Evolutionary conservation across 1,140 invertebrate genomes (phyloP).

Genomic region (Drosophila tropicalis): DNA sequence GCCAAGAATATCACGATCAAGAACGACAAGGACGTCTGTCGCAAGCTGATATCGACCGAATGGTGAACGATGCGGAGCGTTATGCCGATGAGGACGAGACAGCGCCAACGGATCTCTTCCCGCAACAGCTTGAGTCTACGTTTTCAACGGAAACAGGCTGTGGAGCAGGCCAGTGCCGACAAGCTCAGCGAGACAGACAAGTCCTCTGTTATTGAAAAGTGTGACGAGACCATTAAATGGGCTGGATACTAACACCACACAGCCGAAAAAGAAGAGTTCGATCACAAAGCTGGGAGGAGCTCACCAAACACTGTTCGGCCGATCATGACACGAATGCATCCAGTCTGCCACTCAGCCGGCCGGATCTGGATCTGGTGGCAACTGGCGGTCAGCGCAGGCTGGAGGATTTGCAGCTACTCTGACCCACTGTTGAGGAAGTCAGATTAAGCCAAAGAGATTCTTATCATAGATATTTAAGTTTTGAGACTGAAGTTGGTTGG

Average conservation of each 20-base stretch:
- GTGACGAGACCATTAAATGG: constrained; percentile 86
- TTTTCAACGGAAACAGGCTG: constrained; percentile 87
- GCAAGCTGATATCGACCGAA: constrained; percentile 91
- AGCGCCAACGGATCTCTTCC: constrained; percentile 86
- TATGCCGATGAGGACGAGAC: constrained; percentile 85
- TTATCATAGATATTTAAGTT: too few species aligned
- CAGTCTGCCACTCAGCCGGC: constrained; percentile 1
- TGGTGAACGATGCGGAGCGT: constrained; percentile 70
- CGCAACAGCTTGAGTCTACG: constrained; percentile 89
- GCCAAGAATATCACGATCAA: constrained; percentile 91
- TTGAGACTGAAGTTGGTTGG: too few species aligned
- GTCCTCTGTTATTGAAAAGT: constrained; percentile 85
- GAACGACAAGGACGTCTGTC: constrained; percentile 91
- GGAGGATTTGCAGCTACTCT: constrained; percentile 52
- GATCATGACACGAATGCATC: constrained; percentile 86
- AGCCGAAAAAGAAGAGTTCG: constrained; percentile 87
- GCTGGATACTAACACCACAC: constrained; percentile 86
- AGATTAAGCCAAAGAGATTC: constrained; percentile 40
- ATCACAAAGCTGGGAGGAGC: constrained; percentile 85
- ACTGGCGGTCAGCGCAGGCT: constrained; percentile 69
- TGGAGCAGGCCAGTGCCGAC: constrained; percentile 84
- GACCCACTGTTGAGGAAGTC: constrained; percentile 67
- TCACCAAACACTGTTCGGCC: constrained; percentile 85
- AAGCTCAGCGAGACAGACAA: constrained; percentile 86
- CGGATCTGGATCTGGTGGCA: neutral